Percentiles rank a stretch among this genome's conserved stretches.
Evolutionary conservation across 2,888 invertebrate genomes (phyloP).

Genomic region (Trisateles emortualis): DNA sequence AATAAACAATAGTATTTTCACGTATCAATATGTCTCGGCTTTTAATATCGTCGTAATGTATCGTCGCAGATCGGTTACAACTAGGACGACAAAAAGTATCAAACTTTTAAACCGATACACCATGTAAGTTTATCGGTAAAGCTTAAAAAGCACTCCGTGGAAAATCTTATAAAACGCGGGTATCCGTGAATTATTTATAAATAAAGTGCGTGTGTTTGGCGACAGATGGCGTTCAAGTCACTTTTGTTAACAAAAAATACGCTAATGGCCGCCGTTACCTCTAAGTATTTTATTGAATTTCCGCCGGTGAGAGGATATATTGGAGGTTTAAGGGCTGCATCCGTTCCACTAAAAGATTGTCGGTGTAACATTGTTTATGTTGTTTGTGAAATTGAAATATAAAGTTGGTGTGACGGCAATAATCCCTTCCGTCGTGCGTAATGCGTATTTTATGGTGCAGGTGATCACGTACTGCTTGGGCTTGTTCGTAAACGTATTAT

Average conservation of each 20-base stretch:
- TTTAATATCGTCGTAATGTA: too few relatives aligned
- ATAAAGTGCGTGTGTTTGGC: conserved; percentile 33
- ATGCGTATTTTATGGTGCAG: conserved; percentile 41
- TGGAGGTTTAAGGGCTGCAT: conserved; percentile 37
- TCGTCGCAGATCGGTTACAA: too few relatives aligned
- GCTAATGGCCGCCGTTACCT: conserved; percentile 49
- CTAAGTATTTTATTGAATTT: conserved; percentile 49
- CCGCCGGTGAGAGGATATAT: conserved; percentile 39
- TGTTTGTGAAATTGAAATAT: conserved; percentile 44
- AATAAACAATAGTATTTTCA: too few relatives aligned
- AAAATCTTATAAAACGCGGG: not conserved
- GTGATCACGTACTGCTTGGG: conserved; percentile 27
- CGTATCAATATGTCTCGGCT: too few relatives aligned
- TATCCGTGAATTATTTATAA: conserved; percentile 40
- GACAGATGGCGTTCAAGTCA: conserved; percentile 45
- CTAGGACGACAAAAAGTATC: too few relatives aligned
- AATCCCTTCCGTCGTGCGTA: conserved; percentile 36
- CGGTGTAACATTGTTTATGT: conserved; percentile 42
- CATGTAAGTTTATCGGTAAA: too few relatives aligned
- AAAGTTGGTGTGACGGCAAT: conserved; percentile 26
- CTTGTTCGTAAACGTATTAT: conserved; percentile 22
- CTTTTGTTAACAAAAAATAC: conserved; percentile 43
- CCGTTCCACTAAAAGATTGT: conserved; percentile 36
- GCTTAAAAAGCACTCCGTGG: not conserved
- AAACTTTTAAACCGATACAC: too few relatives aligned